Conservation (phyloP, 64 coral and sea anemone genomes). For the Montipora capricornis region DNA sequence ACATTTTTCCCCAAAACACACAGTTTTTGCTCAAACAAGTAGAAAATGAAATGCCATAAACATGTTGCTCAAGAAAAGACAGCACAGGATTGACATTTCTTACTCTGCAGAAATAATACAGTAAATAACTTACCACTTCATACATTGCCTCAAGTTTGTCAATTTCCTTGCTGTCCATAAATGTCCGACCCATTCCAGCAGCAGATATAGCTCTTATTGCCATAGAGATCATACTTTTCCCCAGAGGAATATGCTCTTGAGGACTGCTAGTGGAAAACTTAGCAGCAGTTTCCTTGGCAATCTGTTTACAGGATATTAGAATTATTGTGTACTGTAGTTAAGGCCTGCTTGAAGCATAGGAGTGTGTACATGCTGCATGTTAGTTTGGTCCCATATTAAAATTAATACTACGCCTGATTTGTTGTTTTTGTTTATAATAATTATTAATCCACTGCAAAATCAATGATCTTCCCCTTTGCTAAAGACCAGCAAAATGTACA, state of each 20-base stretch:
- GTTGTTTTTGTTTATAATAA: no score
- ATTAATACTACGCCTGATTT: no score
- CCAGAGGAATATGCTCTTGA: conserved; percentile 28
- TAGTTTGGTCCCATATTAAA: neutral
- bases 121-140: conserved; percentile 3
- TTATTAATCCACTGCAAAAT: no score
- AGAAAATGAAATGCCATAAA: no score
- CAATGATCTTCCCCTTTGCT: no score
- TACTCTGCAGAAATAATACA: no score
- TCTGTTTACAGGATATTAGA: neutral
- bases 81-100: no score
- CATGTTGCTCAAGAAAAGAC: no score
- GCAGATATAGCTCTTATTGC: conserved; percentile 25
- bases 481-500: no score
- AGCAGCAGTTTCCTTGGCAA: conserved; percentile 38
- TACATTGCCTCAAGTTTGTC: neutral
- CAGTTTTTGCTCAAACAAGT: no score
- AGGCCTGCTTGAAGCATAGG: neutral
- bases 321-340: neutral
- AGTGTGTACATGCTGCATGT: neutral
- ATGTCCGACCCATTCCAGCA: conserved; percentile 13
- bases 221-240: conserved; percentile 7
- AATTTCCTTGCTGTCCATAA: conserved; percentile 25
- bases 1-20: no score
- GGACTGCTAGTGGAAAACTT: neutral